Conservation (phyloP, 1,140 invertebrate species). For the Drepana arcuata region DNA sequence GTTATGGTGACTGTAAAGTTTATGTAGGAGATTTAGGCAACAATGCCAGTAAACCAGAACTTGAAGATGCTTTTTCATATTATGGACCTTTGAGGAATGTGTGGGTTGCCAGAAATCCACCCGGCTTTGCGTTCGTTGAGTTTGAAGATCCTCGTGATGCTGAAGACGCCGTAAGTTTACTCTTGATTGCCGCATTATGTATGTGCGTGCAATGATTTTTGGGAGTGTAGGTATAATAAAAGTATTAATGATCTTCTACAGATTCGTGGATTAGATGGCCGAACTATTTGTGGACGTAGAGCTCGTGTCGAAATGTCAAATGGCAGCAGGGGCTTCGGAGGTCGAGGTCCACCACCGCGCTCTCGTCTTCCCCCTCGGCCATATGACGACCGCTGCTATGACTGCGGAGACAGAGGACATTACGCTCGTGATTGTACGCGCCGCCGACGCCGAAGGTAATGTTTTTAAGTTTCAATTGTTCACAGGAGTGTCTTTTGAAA, state of each 20-base stretch:
- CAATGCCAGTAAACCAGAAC: slow-evolving; percentile 90
- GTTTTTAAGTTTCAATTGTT: slow-evolving; percentile 7
- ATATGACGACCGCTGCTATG: slow-evolving; percentile 89
- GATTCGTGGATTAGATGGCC: slow-evolving; percentile 76
- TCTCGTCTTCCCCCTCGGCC: slow-evolving; percentile 80
- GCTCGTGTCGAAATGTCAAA: slow-evolving; percentile 95
- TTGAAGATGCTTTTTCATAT: slow-evolving; percentile 95
- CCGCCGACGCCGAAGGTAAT: slow-evolving; percentile 74
- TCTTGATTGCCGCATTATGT: neutral
- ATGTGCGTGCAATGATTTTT: no score
- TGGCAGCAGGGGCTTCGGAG: slow-evolving; percentile 81
- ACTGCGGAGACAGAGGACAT: slow-evolving; percentile 92
- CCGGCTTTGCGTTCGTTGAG: slow-evolving; percentile 96
- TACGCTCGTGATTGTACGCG: slow-evolving; percentile 91
- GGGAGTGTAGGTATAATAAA: no score
- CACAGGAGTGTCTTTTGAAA: slow-evolving; percentile 18
- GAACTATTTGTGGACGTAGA: slow-evolving; percentile 89
- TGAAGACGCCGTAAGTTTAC: slow-evolving; percentile 88
- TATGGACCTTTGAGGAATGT: slow-evolving; percentile 95
- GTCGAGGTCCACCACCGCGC: slow-evolving; percentile 72
- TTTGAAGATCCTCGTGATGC: slow-evolving; percentile 93
- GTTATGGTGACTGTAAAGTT: slow-evolving; percentile 93
- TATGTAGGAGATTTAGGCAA: slow-evolving; percentile 96
- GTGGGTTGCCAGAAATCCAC: slow-evolving; percentile 94
- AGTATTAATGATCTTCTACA: slow-evolving; percentile 15